Conservation (phyloP, 2,888 invertebrate genomes). For the Ormia ochracea region DNA sequence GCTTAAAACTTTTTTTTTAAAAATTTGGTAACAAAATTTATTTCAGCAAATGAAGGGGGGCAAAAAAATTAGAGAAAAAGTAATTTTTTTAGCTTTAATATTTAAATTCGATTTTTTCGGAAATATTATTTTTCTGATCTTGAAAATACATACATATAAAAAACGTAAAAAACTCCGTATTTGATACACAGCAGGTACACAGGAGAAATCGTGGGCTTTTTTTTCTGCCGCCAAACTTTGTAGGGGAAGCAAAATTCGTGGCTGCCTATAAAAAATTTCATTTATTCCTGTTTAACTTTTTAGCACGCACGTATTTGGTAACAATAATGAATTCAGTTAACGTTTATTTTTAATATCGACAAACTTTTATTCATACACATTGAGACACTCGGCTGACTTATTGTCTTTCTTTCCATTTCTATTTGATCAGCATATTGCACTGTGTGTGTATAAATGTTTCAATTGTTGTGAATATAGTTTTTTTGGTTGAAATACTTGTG, state of each 20-base stretch:
- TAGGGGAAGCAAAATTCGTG: neutral
- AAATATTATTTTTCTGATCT: too few species aligned
- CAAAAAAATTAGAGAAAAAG: too few species aligned
- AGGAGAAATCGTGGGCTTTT: too few species aligned
- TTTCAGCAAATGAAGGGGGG: too few species aligned
- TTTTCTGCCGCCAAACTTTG: too few species aligned
- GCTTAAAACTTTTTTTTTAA: too few species aligned
- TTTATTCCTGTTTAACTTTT: slow-evolving; percentile 59
- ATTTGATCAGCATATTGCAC: slow-evolving; percentile 34
- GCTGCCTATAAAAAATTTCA: neutral
- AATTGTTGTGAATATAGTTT: neutral
- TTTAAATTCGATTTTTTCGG: too few species aligned
- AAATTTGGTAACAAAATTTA: too few species aligned
- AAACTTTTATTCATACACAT: slow-evolving; percentile 1
- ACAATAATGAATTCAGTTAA: slow-evolving; percentile 67
- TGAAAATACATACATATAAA: too few species aligned
- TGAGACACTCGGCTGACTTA: slow-evolving; percentile 13
- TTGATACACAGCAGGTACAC: too few species aligned
- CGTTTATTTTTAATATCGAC: slow-evolving; percentile 49
- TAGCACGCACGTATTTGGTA: slow-evolving; percentile 70
- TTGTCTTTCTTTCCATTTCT: slow-evolving; percentile 19
- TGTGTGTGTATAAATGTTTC: neutral
- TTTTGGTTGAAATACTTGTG: slow-evolving; percentile 3
- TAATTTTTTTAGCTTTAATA: too few species aligned
- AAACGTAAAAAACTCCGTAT: too few species aligned